Conservation (phyloP, 1,140 invertebrate species). For the Neodiprion fabricii region DNA sequence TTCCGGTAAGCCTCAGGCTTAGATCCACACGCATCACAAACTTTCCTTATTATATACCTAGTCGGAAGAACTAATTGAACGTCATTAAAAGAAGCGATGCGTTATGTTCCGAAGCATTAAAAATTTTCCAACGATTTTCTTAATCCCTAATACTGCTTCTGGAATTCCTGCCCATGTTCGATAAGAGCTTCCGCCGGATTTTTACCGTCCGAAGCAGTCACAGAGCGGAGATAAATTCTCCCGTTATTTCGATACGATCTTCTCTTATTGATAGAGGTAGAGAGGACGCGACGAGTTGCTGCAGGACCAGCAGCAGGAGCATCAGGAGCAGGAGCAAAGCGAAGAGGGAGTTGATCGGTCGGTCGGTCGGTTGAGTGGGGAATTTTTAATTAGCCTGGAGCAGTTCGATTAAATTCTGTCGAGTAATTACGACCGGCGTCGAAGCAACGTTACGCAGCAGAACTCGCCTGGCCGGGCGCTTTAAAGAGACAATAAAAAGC, state of each 20-base stretch:
- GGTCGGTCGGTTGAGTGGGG: conserved; percentile 25
- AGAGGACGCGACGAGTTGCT: background rate
- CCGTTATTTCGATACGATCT: conserved; percentile 51
- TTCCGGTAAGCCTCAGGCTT: no score
- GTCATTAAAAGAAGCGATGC: no score
- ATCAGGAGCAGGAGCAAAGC: no score
- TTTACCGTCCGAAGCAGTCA: conserved; percentile 27
- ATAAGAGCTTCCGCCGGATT: conserved; percentile 21
- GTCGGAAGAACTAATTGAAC: no score
- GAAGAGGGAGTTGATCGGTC: no score
- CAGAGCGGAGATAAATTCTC: conserved; percentile 40
- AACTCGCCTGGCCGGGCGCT: conserved; percentile 12
- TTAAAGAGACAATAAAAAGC: no score
- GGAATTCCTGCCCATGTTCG: no score
- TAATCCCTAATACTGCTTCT: no score
- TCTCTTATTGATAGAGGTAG: conserved; percentile 40
- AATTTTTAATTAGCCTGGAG: conserved; percentile 53
- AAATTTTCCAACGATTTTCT: no score
- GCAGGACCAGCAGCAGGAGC: background rate
- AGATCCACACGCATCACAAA: no score
- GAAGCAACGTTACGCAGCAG: conserved; percentile 37
- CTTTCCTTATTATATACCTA: no score
- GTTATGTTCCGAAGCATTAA: no score
- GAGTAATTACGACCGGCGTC: conserved; percentile 49
- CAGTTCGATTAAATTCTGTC: conserved; percentile 52